Evolutionary conservation across 2,888 invertebrate species (phyloP).

Genomic region (Hemistola chrysoprasaria): DNA sequence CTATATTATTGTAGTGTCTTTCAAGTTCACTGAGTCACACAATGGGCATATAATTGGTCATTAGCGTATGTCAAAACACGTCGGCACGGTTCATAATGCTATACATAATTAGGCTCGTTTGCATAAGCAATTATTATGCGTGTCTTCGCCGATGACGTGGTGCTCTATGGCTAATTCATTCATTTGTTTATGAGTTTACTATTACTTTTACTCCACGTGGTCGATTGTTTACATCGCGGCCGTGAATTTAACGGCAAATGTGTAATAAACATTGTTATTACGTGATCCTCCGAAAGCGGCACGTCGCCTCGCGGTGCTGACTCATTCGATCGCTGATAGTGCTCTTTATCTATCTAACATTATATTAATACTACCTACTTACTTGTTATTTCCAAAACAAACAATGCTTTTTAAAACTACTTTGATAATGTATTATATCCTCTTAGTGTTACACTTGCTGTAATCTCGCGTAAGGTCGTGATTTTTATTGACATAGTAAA

Average conservation of each 20-base stretch:
- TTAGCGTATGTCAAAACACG: constrained; percentile 76
- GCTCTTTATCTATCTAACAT: constrained; percentile 32
- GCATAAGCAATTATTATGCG: constrained; percentile 79
- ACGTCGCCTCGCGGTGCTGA: constrained; percentile 35
- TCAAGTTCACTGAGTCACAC: constrained; percentile 78
- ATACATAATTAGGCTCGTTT: constrained; percentile 78
- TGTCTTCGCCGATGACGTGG: constrained; percentile 71
- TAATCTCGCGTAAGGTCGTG: too few relatives aligned
- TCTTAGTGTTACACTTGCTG: too few relatives aligned
- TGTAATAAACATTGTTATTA: constrained; percentile 65
- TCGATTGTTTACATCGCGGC: constrained; percentile 64
- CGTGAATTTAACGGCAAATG: constrained; percentile 60
- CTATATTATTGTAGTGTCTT: constrained; percentile 72
- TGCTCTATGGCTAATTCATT: constrained; percentile 72
- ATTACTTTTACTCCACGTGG: constrained; percentile 74
- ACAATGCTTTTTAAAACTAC: too few relatives aligned
- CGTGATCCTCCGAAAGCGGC: constrained; percentile 38
- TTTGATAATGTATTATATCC: too few relatives aligned
- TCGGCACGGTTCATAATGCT: constrained; percentile 63
- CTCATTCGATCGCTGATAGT: constrained; percentile 35
- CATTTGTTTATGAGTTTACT: constrained; percentile 74
- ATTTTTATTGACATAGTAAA: too few relatives aligned
- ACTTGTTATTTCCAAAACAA: constrained; percentile 11
- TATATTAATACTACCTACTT: constrained; percentile 8
- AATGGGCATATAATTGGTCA: constrained; percentile 74